Base-by-base conservation (phyloP, 2,797 vertebrate genomes). In the Liasis olivaceus region DNA sequence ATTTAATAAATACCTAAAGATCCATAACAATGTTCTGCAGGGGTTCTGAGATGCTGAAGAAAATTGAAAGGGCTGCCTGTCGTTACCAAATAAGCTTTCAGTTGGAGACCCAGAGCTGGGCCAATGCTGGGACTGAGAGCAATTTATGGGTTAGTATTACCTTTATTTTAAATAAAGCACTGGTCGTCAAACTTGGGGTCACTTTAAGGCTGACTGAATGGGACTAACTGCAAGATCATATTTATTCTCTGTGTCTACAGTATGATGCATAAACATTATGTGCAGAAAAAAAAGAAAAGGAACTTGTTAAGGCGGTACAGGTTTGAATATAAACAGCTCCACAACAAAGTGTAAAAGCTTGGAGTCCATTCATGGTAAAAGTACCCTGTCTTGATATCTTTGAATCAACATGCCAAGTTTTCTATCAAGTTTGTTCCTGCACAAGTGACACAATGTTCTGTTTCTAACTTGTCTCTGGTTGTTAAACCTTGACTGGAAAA, bases 321-420 rank as follows among this genome's bases (percentile, higher is more conserved):
- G 92, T 94, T 94, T 96, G 84, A 51, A 92, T 86, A 89, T 91
- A 93, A 95, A 93, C 1, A 94, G 36, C 84, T 72, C 92, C 59
- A 92, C 77, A 93, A 88, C 92, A 58, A 47, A 91, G 63, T 88
- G 93, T 13, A 85, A 42, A 94, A 87, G 77, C 72, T 92, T 89
- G 86, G 63, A 64, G 31, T n/a, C 77, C 90, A 51, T 56, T 92
- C 91, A 91, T 0, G 0, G 91, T 91, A 93, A 81, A 91, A 92
- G 90, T 95, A 81, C 87, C 85, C 87, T 87, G 85, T n/a, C 14
- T 93, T 1, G 0, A 1, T 87, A 59, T 69, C 89, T 8, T 72
- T 66, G 89, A 88, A 81, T 94, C 81, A 95, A 94, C 85, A 58
- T 90, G 56, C 28, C 91, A 93, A 54, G 15, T 93, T 87, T 88